Evolutionary conservation across 1,140 invertebrate genomes (phyloP).

Genomic region (Triops longicaudatus): DNA sequence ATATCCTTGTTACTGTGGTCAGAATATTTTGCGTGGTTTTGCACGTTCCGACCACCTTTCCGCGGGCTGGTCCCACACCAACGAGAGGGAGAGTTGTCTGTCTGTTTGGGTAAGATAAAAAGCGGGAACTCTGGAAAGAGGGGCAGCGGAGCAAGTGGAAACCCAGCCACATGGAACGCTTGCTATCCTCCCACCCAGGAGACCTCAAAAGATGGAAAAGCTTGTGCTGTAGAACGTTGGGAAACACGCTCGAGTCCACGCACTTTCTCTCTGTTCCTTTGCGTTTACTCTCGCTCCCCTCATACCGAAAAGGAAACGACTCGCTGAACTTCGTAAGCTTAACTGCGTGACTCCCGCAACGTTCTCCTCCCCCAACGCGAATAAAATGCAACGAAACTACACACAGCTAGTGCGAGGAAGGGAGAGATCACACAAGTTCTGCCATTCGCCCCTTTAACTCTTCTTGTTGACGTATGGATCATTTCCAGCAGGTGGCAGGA

Average conservation of each 20-base stretch:
- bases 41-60: background rate
- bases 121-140: background rate
- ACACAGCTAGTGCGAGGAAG: too few species aligned
- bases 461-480: background rate
- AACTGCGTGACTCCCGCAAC: conserved; percentile 13
- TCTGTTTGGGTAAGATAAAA: background rate
- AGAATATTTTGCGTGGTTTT: too few species aligned
- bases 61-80: background rate
- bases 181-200: background rate
- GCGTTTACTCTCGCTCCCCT: background rate
- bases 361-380: background rate
- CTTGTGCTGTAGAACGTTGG: background rate
- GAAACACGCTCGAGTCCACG: background rate
- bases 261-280: background rate
- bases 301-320: background rate
- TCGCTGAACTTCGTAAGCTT: background rate
- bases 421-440: too few species aligned
- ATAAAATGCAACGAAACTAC: too few species aligned
- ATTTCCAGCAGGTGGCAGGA: background rate
- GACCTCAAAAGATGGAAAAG: background rate
- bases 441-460: too few species aligned
- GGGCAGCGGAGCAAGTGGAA: background rate
- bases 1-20: too few species aligned
- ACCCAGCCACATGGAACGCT: conserved; percentile 1
- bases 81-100: background rate